Base-by-base conservation (phyloP, 2,113 vertebrate genomes). In the Eurystomus gularis region DNA sequence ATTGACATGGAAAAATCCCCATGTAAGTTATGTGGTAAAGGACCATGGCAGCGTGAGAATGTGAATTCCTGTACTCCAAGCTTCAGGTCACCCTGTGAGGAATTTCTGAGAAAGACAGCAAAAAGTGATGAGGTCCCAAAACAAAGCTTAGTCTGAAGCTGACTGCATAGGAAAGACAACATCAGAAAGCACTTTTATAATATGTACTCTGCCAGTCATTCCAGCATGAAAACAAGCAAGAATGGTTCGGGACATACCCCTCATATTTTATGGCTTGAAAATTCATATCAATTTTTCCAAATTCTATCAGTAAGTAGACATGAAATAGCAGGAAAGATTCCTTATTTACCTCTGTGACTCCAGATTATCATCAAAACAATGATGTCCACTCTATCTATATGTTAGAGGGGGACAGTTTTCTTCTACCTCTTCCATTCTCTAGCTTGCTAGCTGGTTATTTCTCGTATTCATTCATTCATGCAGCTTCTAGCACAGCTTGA, bases 351-450 rank as follows among this genome's bases (percentile, higher is more conserved):
- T 70, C 46, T 26, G 11, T 70, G 70, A 57, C 29, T 57, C 31
- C 44, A 79, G 13, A 55, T 60, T 48, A 35, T 48, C 39, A 71
- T 26, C 31, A 51, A 75, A 57, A 33, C 10, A 39, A 81, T 3
- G 0, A 26, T 28, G 9, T 5, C 10, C 70, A 49, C 4, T 2
- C 35, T 71, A 7, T 16, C n/a, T 9, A 1, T 15, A 6, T 29
- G 7, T 35, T 62, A 46, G 52, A 69, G n/a, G 18, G 48, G 20
- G 5, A 58, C 12, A 35, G 7, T 25, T 75, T 65, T 48, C 20
- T 76, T 64, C 54, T 46, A 20, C 3, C 15, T 33, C 6, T 70
- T 66, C 65, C 26, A 17, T 78, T 71, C 46, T 48, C 17, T 18
- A 13, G 1, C 15, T 70, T 64, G 11, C 25, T 71, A 70, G 31